Evolutionary conservation across 2,797 vertebrate genomes (phyloP).

Genomic region (Harpagifer antarcticus): DNA sequence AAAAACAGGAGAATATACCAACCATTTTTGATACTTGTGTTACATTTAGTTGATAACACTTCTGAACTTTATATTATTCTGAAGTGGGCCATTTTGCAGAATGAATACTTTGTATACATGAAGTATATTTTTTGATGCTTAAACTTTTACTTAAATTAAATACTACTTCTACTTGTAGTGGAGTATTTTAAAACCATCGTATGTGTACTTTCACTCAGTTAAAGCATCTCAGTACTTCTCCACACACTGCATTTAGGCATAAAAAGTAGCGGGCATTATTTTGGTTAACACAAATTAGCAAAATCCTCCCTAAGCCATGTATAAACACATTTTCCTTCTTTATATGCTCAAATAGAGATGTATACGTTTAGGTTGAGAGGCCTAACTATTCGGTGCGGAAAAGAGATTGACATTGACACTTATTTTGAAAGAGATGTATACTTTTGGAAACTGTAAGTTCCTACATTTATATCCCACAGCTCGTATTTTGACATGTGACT

Average conservation of each 20-base stretch:
- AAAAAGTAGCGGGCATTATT: conserved; percentile 29
- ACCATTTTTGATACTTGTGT: too few relatives aligned
- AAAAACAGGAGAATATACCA: too few relatives aligned
- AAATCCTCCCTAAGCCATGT: conserved; percentile 26
- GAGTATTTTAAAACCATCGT: too few relatives aligned
- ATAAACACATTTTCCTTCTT: conserved; percentile 4
- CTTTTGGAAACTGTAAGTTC: neutral
- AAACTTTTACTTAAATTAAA: too few relatives aligned
- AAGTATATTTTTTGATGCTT: too few relatives aligned
- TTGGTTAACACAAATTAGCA: conserved; percentile 39
- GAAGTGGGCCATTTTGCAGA: too few relatives aligned
- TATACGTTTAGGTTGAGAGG: conserved; percentile 7
- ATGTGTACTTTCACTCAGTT: too few relatives aligned
- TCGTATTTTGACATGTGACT: conserved; percentile 19
- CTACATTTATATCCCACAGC: conserved; percentile 10
- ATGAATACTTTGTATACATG: too few relatives aligned
- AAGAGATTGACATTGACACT: neutral
- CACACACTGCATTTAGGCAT: conserved; percentile 26
- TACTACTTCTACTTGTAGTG: too few relatives aligned
- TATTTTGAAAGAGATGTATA: conserved; percentile 8
- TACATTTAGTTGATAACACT: too few relatives aligned
- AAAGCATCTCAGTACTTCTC: conserved; percentile 8
- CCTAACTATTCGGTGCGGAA: neutral
- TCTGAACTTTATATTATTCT: too few relatives aligned
- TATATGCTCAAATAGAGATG: conserved; percentile 24